Conservation (phyloP, 2,113 vertebrate species). For the Gobio gobio region DNA sequence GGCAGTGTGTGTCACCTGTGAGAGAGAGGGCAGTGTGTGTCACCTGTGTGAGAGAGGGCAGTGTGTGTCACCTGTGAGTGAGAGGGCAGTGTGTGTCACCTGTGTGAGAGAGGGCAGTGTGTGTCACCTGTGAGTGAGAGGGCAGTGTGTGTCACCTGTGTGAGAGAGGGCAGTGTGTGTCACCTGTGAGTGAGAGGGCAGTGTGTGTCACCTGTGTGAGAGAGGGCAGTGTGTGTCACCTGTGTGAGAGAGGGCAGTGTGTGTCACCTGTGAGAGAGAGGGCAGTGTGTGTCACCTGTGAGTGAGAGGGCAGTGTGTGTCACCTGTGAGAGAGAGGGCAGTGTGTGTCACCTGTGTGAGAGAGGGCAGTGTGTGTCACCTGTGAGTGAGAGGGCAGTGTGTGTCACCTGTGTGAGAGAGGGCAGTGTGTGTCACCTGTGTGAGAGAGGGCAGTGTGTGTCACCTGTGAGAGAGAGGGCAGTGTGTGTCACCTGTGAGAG, state of each 20-base stretch:
- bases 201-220: constrained; percentile 75
- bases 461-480: constrained; percentile 81
- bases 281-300: no score
- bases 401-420: constrained; percentile 79
- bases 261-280: constrained; percentile 79
- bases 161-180: constrained; percentile 76
- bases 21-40: no score
- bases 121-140: no score
- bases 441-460: no score
- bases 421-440: no score
- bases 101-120: constrained; percentile 81
- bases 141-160: constrained; percentile 72
- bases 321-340: constrained; percentile 81
- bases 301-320: no score
- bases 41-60: constrained; percentile 81
- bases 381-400: no score
- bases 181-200: no score
- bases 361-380: constrained; percentile 75
- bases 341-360: constrained; percentile 77
- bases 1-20: no score
- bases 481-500: no score
- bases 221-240: constrained; percentile 75
- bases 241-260: no score
- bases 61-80: no score
- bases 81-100: constrained; percentile 51